A percentile compares a stretch with the other conserved stretches of the same genome.
Evolutionary conservation across 2,797 vertebrate genomes (phyloP).

Genomic region (Anabas testudineus): DNA sequence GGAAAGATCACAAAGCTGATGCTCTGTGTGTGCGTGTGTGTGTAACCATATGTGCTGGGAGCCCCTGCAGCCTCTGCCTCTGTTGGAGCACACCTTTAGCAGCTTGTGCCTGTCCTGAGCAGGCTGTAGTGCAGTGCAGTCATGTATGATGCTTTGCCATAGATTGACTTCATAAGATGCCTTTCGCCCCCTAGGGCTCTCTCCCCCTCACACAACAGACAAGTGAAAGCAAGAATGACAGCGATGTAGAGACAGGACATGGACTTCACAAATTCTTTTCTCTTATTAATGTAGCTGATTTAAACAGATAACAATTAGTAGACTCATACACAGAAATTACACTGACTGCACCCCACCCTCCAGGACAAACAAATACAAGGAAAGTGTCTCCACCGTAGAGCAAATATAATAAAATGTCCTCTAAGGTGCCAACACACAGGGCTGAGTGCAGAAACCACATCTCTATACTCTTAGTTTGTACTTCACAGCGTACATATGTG

Average conservation of each 20-base stretch:
- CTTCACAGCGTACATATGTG: no score
- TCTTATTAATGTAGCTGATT: not conserved
- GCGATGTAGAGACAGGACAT: not conserved
- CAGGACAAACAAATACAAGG: not conserved
- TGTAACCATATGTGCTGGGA: constrained; percentile 12
- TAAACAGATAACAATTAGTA: not conserved
- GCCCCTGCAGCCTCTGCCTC: not conserved
- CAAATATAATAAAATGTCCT: no score
- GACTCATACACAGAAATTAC: no score
- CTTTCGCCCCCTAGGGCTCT: not conserved
- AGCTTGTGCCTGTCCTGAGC: constrained; percentile 9
- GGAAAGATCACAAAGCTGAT: not conserved
- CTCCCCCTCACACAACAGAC: no score
- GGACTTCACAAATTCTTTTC: not conserved
- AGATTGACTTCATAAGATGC: not conserved
- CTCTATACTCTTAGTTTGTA: no score
- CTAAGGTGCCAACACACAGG: no score
- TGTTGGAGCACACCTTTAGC: constrained; percentile 2
- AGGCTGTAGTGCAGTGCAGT: not conserved
- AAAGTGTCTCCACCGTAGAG: not conserved
- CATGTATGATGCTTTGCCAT: constrained; percentile 12
- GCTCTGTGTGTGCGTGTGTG: constrained; percentile 1
- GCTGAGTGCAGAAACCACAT: no score
- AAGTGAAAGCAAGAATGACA: not conserved
- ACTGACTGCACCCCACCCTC: no score